Evolutionary conservation across 1,140 invertebrate species (phyloP), one percentile per base, ranked within the genome.

Genomic region (Apis dorsata): DNA sequence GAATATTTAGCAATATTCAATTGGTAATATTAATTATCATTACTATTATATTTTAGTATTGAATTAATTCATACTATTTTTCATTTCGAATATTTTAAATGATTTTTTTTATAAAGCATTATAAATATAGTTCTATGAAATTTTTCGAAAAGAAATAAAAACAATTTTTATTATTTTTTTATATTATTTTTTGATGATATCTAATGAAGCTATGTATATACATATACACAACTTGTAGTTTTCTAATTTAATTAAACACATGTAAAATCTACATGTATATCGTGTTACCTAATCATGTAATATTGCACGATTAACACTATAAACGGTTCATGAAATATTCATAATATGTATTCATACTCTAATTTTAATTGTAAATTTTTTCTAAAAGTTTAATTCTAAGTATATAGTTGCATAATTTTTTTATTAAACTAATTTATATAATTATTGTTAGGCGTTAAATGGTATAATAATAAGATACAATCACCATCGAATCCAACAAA

Each of bases 401-500:
- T 49, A 62, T 62, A n/a, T n/a, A n/a, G n/a, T 5, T 60, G 12
- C 7, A 11, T 1, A 73, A 19, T 2, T 15, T 69, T 69, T 2
- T 44, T 5, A 10, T 28, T 44, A 12, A n/a, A 17, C 1, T 34
- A n/a, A 60, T 57, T 74, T 21, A 0, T 13, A 8, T 10, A 53
- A 72, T 44, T 75, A 55, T 70, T 17, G 12, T 57, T 15, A 85
- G 83, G 49, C 21, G 60, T 81, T 11, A 71, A 77, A 70, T 91
- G 90, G 90, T 91, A 87, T 72, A 91, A 92, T 65, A 66, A 60
- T 5, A 73, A 85, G 74, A 78, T 73, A 24, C 49, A 84, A 19
- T 86, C 83, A 0, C 79, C 83, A 70, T 79, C 71, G 34, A 73
- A 86, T 49, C 1, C 71, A 7, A 7, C 34, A 21, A 11, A 82